A percentile compares a stretch with the other conserved stretches of the same genome.
Evolutionary conservation across 1,140 invertebrate genomes (phyloP).

Genomic region (Brachionus plicatilis): DNA sequence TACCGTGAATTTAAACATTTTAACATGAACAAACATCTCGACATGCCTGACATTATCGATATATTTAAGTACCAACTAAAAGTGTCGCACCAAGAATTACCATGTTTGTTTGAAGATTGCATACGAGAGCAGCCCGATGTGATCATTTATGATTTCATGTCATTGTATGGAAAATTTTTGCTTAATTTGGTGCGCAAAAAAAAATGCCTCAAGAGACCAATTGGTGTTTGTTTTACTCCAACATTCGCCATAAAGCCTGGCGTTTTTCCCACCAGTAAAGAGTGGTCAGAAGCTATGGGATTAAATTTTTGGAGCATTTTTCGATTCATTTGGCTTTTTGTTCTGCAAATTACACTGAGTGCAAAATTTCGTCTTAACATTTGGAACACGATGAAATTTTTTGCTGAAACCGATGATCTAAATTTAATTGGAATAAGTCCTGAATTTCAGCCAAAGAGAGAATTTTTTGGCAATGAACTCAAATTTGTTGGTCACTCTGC

Average conservation of each 20-base stretch:
- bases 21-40: neutral
- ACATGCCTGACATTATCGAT: neutral
- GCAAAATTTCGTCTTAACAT: neutral
- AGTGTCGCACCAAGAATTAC: neutral
- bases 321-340: neutral
- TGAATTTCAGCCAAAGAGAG: slow-evolving; percentile 4
- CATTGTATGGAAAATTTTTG: neutral
- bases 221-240: neutral
- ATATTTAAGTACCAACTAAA: neutral
- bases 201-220: neutral
- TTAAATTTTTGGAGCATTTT: neutral
- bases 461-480: neutral
- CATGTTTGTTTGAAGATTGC: neutral
- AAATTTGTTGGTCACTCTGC: slow-evolving; percentile 16
- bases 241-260: neutral
- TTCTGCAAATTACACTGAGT: neutral
- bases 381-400: neutral
- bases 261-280: neutral
- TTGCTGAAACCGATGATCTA: neutral
- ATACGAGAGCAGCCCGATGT: slow-evolving; percentile 20
- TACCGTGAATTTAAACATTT: neutral
- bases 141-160: neutral
- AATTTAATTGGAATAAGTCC: slow-evolving; percentile 12
- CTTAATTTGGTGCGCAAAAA: neutral
- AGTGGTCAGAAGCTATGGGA: neutral